phyloP scores from a whole-genome alignment of 2,888 invertebrate genomes.

The Cepaea hortensis region DNA sequence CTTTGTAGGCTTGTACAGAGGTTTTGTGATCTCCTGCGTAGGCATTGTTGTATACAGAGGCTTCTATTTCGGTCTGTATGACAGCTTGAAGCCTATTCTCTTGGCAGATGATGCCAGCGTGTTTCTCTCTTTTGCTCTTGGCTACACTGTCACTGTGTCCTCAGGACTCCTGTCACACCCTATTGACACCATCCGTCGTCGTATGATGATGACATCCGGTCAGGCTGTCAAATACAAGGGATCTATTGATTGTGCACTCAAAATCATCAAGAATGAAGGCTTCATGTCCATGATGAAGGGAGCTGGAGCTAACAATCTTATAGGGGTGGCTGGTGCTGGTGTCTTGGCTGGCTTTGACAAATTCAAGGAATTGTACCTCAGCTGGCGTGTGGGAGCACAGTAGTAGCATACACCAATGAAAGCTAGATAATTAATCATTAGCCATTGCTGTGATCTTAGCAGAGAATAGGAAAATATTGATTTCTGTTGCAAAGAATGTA shows the following conservation, averaged over 20 bases:
- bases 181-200: conserved; percentile 92
- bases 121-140: conserved; percentile 67
- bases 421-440: no score
- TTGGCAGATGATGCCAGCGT: conserved; percentile 70
- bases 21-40: conserved; percentile 75
- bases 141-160: conserved; percentile 84
- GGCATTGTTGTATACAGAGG: conserved; percentile 67
- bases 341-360: conserved; percentile 75
- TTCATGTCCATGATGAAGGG: conserved; percentile 86
- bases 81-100: conserved; percentile 75
- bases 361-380: conserved; percentile 68
- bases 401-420: no score
- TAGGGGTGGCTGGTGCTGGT: conserved; percentile 76
- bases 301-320: conserved; percentile 75
- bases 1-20: conserved; percentile 75
- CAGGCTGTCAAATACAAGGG: conserved; percentile 81
- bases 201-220: conserved; percentile 98
- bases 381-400: conserved; percentile 23
- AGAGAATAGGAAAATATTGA: no score
- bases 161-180: conserved; percentile 97
- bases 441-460: no score
- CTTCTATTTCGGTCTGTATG: conserved; percentile 76
- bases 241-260: conserved; percentile 89
- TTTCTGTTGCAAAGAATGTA: no score
- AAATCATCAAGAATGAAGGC: no score